Conservation (phyloP, 2,797 vertebrate species). For the Gobio occitaniae region DNA sequence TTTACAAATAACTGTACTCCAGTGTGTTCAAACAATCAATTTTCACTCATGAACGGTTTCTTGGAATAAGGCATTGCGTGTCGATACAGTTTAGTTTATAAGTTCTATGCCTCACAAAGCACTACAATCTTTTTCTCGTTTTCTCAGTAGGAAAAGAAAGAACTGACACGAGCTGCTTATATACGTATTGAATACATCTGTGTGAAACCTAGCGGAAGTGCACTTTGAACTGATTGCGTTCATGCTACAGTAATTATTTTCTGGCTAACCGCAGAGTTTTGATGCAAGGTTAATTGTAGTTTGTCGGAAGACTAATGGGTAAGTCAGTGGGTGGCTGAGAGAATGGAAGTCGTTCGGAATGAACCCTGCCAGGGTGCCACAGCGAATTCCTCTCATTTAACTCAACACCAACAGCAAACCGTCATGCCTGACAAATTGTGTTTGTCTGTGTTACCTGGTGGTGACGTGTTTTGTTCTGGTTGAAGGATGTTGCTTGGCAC, state of each 20-base stretch:
- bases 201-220: not conserved
- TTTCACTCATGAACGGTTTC: not conserved
- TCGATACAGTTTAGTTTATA: conserved; percentile 8
- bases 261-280: conserved; percentile 3
- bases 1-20: not conserved
- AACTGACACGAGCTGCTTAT: not conserved
- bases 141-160: not conserved
- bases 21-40: not conserved
- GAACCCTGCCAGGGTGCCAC: conserved; percentile 13
- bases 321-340: conserved; percentile 32
- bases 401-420: conserved; percentile 29
- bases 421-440: conserved; percentile 42
- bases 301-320: conserved; percentile 26
- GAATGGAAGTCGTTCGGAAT: conserved; percentile 15
- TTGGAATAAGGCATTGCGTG: not conserved
- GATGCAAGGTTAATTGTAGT: conserved; percentile 15
- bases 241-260: conserved; percentile 25
- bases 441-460: conserved; percentile 30
- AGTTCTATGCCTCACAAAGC: not conserved
- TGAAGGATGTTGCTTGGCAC: conserved; percentile 63
- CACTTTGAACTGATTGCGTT: conserved; percentile 33
- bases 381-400: conserved; percentile 31
- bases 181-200: not conserved
- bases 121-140: not conserved
- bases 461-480: conserved; percentile 42